Conservation (phyloP, 2,888 invertebrate genomes). For the Alentia gelatinosa region DNA sequence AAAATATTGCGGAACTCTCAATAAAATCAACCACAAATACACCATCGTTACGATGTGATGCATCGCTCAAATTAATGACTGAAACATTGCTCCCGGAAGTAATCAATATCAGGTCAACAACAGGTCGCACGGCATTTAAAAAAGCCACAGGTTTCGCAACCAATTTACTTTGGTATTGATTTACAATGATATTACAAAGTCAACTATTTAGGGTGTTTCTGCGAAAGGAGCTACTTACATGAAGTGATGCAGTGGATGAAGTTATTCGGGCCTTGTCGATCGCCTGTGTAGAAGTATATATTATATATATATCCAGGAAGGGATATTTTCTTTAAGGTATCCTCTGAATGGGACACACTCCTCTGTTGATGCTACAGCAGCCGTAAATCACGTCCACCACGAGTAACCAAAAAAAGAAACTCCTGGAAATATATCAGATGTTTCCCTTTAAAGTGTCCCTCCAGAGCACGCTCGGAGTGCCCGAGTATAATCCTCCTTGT, state of each 20-base stretch:
- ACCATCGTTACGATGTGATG: neutral
- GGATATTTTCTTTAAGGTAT: neutral
- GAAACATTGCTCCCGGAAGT: constrained; percentile 8
- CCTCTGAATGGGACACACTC: neutral
- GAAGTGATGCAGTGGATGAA: neutral
- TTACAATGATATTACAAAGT: neutral
- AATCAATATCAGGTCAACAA: constrained; percentile 17
- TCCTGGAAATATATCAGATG: neutral
- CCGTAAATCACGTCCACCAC: neutral
- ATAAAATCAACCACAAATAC: too few relatives aligned
- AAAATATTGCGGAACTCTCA: too few relatives aligned
- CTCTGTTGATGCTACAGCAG: neutral
- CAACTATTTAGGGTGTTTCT: neutral
- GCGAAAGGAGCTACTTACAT: neutral
- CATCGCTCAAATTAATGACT: neutral
- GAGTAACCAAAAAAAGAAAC: neutral
- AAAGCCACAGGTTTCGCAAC: neutral
- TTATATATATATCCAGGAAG: neutral
- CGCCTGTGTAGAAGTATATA: neutral
- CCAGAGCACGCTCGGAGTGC: too few relatives aligned
- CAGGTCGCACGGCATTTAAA: neutral
- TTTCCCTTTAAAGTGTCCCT: neutral
- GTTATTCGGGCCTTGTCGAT: neutral
- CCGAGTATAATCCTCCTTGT: too few relatives aligned
- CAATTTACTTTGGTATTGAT: neutral